Conservation (phyloP, 1,140 invertebrate species). For the Brachionus manjavacas region DNA sequence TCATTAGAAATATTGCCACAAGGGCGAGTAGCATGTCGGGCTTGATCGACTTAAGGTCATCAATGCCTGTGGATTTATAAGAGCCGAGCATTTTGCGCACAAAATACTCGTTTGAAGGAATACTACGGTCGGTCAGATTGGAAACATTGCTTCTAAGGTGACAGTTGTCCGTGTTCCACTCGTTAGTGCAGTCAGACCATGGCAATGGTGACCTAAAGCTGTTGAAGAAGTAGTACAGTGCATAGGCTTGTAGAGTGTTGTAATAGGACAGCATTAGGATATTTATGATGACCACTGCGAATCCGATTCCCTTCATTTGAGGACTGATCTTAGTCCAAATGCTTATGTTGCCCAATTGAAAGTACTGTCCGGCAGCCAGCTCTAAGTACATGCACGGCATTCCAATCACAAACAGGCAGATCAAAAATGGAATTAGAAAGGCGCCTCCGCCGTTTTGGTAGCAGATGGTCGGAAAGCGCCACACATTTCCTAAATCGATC, state of each 20-base stretch:
- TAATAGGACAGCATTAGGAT: conserved; percentile 54
- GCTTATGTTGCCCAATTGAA: conserved; percentile 26
- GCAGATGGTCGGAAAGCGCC: conserved; percentile 42
- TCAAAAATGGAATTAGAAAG: conserved; percentile 44
- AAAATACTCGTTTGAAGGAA: conserved; percentile 44
- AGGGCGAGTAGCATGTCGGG: not conserved
- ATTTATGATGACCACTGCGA: conserved; percentile 49
- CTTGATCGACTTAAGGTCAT: conserved; percentile 12
- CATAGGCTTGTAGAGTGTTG: conserved; percentile 58
- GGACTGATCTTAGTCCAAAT: conserved; percentile 22
- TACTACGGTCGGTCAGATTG: conserved; percentile 43
- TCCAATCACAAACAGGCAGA: conserved; percentile 42
- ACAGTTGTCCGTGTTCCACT: conserved; percentile 58
- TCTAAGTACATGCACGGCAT: conserved; percentile 43
- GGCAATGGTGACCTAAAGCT: conserved; percentile 55
- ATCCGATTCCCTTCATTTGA: conserved; percentile 50
- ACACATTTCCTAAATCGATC: conserved; percentile 42
- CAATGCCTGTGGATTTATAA: conserved; percentile 36
- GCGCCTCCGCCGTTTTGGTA: conserved; percentile 44
- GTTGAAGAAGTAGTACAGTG: conserved; percentile 54
- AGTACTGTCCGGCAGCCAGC: conserved; percentile 18
- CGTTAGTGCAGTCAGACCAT: conserved; percentile 58
- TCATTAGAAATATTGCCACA: conserved; percentile 6
- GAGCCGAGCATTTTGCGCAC: conserved; percentile 22
- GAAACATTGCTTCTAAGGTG: conserved; percentile 37